Base-by-base conservation (phyloP, 2,113 vertebrate species). In the Alligator sinensis region DNA sequence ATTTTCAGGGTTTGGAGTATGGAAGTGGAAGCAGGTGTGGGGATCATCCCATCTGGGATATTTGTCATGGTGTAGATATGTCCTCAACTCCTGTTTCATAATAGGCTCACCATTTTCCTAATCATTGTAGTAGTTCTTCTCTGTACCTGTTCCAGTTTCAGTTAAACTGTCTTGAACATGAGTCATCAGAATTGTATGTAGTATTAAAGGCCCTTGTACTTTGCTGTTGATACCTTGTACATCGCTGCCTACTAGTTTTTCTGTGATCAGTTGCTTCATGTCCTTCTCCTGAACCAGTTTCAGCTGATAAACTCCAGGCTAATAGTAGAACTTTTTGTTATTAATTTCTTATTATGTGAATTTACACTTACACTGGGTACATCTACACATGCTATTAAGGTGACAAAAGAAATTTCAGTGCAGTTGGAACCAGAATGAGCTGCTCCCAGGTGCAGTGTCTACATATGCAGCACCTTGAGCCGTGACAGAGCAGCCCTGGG, bases 271-370 rank as follows among this genome's bases (percentile, higher is more conserved):
- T 81, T 95, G 34, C 81, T 61, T 14, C 59, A 77, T 9, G 9
- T 15, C 19, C 84, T 93, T 86, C n/a, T 84, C 70, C 47, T 88
- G 22, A 6, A 13, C 85, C 82, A 34, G n/a, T 95, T 96, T 93
- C 80, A n/a, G 30, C 91, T 90, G 94, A 83, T 88, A 96, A 95
- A 75, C 94, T 92, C 78, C 62, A 58, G 75, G 55, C 93, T 96
- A 92, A 14, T 92, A 16, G 81, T 47, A 47, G 87, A 92, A 30
- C 87, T 91, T 96, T 92, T 70, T 93, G 75, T 22, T 95, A 5
- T 58, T 95, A 86, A 70, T 91, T 63, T 80, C 89, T 75, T 38
- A 86, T 47, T 80, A 84, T 86, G 82, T 89, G 93, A 93, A 92
- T 87, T 95, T 94, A 86, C 85, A 84, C 80, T 84, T 92, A 77